Percentiles rank a stretch among this genome's conserved stretches.
These are phyloP conservation scores for Setophaga kirtlandii DNA, from an alignment of 2,113 vertebrate genomes.

Conservation along the genomic window DNA sequence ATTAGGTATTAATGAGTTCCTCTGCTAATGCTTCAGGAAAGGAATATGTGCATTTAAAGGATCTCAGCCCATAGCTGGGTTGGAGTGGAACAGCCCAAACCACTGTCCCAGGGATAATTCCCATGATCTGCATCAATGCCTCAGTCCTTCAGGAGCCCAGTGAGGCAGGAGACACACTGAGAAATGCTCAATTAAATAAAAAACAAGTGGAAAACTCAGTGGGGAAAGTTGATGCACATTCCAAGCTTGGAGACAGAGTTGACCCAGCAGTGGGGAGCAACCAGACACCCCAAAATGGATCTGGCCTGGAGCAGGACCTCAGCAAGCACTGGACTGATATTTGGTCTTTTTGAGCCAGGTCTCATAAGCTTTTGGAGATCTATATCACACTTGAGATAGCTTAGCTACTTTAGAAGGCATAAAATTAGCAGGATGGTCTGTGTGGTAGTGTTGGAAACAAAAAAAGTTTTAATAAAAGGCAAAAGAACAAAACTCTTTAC, in stretches of 20 bases:
- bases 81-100: background rate
- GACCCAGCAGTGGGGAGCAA: fast-evolving
- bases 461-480: too few relatives aligned
- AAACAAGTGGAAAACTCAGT: background rate
- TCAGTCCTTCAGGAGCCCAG: background rate
- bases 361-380: too few relatives aligned
- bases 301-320: background rate
- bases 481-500: too few relatives aligned
- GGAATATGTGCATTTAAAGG: background rate
- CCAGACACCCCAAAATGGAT: background rate
- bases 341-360: too few relatives aligned
- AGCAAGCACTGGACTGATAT: fast-evolving
- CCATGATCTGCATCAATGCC: background rate
- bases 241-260: background rate
- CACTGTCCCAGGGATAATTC: background rate
- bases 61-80: background rate
- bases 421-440: too few relatives aligned
- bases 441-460: too few relatives aligned
- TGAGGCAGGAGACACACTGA: background rate
- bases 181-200: background rate
- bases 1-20: conserved; percentile 25
- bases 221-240: fast-evolving
- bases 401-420: too few relatives aligned
- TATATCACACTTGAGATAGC: too few relatives aligned
- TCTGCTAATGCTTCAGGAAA: background rate